phyloP scores from a whole-genome alignment of 2,888 invertebrate genomes.

The Lasioglossum pauxillum region DNA sequence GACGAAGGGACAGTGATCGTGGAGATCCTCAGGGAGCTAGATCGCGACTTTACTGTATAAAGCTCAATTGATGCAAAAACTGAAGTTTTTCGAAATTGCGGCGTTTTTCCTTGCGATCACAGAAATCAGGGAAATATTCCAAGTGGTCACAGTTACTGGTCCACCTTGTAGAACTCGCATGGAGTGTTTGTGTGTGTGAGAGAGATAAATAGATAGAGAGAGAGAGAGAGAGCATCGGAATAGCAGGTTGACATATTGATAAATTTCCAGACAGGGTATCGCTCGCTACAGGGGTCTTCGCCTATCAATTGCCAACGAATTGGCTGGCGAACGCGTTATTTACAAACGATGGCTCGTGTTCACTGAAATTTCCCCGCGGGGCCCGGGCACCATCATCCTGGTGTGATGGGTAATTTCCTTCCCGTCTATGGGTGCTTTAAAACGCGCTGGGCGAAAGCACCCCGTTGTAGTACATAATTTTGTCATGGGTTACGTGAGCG shows the following conservation, averaged over 20 bases:
- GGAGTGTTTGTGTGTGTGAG: no score
- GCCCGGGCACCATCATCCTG: not conserved
- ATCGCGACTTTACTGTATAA: no score
- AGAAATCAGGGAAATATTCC: not conserved
- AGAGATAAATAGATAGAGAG: no score
- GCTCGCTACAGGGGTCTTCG: not conserved
- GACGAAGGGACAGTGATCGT: no score
- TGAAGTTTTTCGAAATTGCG: no score
- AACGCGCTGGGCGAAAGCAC: constrained; percentile 47
- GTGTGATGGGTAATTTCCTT: constrained; percentile 43
- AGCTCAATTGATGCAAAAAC: no score
- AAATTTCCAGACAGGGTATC: not conserved
- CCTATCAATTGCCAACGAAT: constrained; percentile 7
- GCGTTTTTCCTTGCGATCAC: no score
- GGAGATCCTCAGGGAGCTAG: no score
- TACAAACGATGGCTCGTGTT: constrained; percentile 19
- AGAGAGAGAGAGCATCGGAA: not conserved
- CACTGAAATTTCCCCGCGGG: constrained; percentile 14
- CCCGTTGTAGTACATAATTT: constrained; percentile 62
- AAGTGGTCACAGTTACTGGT: not conserved
- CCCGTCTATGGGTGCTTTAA: constrained; percentile 35
- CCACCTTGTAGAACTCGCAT: not conserved
- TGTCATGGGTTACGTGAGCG: constrained; percentile 66
- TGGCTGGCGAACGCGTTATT: constrained; percentile 1
- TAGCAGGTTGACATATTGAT: constrained; percentile 2